Base-by-base conservation (phyloP, 2,797 vertebrate species). In the Steatocranus sp. region DNA sequence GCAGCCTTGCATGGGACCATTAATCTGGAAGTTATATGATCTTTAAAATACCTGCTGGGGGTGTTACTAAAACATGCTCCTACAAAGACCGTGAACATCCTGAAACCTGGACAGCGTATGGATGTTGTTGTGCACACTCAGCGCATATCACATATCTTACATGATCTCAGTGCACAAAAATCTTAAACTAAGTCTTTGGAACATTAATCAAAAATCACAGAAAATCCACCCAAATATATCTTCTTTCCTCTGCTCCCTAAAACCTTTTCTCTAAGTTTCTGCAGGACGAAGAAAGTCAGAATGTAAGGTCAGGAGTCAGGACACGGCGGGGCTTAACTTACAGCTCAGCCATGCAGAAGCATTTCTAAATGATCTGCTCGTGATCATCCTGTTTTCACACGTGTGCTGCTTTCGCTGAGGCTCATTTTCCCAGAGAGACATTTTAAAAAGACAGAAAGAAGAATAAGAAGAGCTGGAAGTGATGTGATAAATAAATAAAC, bases 401-500 rank as follows among this genome's bases (percentile, higher is more conserved):
- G 18, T 76, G 76, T 79, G 84, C 54, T 81, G 34, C 30, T 43
- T 36, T 53, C 76, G 20, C 30, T 23, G 43, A 34, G 12, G 48
- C 50, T 83, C 48, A 81, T 79, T 79, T 87, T 50, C 50, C 84
- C 77, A 30, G 1, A n/a, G 82, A 86, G 49, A 49, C 75, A 10
- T 30, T 41, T 41, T 50, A 30, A 20, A 79, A 25, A 70, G 49
- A 34, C 11, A 76, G 68, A 46, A 81, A 38, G 73, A 36, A 20
- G 79, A 54, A 41, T 51, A 49, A 9, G 51, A 56, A 15, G 83
- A 82, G 79, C 81, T 75, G 79, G 76, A 78, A 80, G 74, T 75
- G 76, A 79, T 84, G 53, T 18, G 76, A 82, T 84, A 43, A 89
- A 92, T 89, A 88, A 91, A 87, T 91, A 75, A 87, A 75, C 11